Base-by-base conservation (phyloP, 2,113 vertebrate genomes). In the Oreochromis spilurus region DNA sequence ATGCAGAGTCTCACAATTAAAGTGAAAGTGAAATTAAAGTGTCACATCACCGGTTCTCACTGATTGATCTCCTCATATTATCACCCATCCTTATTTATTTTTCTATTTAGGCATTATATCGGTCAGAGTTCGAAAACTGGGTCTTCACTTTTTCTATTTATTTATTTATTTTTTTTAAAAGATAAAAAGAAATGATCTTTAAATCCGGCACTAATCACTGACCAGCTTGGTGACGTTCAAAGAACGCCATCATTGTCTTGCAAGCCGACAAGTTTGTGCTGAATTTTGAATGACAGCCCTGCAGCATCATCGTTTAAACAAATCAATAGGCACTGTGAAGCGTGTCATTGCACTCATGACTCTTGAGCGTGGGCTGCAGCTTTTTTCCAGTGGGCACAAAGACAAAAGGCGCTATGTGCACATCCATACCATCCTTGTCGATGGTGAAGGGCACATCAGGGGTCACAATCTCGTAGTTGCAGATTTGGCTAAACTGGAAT, bases 401-500 rank as follows among this genome's bases (percentile, higher is more conserved):
- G 19, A 60, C 5, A 95, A 57, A 57, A 48, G 31, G 43, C 16
- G n/a, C 31, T 9, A 2, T 3, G 29, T 53, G 82, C 45, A 54
- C 57, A 50, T 72, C 4, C 97, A 96, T 91, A 99, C 99, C 99
- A 0, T 99, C 98, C 83, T 99, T 99, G 96, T 99, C 97, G 1
- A 99, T 65, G 1, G 97, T 94, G 78, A 99, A 99, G 9, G 99
- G 99, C 60, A 99, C 97, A 0, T 98, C 98, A 0, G 98, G 98
- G 2, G 98, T 99, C 77, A 99, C 95, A 0, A 99, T 98, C 89
- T 99, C 98, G 0, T 99, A 99, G 95, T 89, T 99, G 97, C 99
- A 99, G 83, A 99, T 98, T 94, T 99, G 98, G 96, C 98, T 99
- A 96, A 98, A 99, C 96, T 99, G 99, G 8, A 98, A 99, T 0